Evolutionary conservation across 2,113 vertebrate genomes (phyloP).

Genomic region (Pelecanus crispus): DNA sequence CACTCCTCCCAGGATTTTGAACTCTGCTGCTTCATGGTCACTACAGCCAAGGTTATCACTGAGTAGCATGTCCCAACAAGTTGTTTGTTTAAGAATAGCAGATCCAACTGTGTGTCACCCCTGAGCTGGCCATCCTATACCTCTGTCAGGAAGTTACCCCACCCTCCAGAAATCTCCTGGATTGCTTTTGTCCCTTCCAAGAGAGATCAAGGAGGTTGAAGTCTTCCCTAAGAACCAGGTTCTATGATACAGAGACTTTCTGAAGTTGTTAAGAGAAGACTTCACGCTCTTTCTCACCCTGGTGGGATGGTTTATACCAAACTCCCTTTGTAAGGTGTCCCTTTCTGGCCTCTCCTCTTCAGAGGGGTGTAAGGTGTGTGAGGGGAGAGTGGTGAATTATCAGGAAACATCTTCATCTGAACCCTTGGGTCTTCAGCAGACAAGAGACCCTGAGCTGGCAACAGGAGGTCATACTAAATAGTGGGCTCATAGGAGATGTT

Average conservation of each 20-base stretch:
- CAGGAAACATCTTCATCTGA: not conserved
- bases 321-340: accelerated
- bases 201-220: not conserved
- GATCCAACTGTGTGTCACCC: not conserved
- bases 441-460: not conserved
- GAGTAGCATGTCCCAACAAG: not conserved
- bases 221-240: not conserved
- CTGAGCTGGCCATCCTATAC: not conserved
- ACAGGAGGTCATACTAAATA: not conserved
- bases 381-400: not conserved
- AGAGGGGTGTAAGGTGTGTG: not conserved
- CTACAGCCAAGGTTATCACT: not conserved
- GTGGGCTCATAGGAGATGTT: not conserved
- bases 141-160: not conserved
- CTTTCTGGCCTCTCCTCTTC: not conserved
- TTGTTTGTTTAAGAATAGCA: not conserved
- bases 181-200: not conserved
- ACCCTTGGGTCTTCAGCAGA: not conserved
- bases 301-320: not conserved
- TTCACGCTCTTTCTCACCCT: not conserved
- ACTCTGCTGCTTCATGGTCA: not conserved
- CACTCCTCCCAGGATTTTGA: not conserved
- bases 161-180: not conserved
- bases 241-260: not conserved
- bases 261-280: not conserved